These are phyloP conservation scores for Zoanthus gigantus DNA, from an alignment of 92 coral and sea anemone species.

Conservation along the genomic window DNA sequence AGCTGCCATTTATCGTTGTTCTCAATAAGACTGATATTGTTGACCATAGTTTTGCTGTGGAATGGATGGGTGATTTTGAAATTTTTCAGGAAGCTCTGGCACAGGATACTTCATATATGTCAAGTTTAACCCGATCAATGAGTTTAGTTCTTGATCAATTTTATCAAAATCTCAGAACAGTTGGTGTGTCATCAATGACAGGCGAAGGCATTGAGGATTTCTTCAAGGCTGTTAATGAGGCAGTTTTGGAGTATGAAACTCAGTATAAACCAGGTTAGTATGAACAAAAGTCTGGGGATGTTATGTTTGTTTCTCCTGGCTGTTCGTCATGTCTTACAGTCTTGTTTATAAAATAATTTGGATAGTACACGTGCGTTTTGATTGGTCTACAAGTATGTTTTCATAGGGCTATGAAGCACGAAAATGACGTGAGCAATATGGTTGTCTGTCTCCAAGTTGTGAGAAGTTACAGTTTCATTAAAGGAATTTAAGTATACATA, in stretches of 20 bases:
- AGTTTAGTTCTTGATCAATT: constrained; percentile 96
- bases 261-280: constrained; percentile 93
- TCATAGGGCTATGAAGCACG: no score
- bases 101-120: constrained; percentile 96
- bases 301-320: no score
- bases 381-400: no score
- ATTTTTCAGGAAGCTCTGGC: constrained; percentile 93
- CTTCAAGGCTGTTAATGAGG: constrained; percentile 77
- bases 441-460: no score
- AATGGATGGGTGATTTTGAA: constrained; percentile 98
- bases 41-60: constrained; percentile 91
- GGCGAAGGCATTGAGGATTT: constrained; percentile 95
- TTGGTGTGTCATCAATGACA: constrained; percentile 98
- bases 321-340: no score
- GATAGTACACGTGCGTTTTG: no score
- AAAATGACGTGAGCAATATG: no score
- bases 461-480: no score
- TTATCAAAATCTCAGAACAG: constrained; percentile 88
- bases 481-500: no score
- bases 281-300: background rate
- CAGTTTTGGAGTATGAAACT: constrained; percentile 86
- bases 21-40: constrained; percentile 98
- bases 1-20: constrained; percentile 85
- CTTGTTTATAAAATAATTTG: no score
- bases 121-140: constrained; percentile 93